Base-by-base conservation (phyloP, 92 coral and sea anemone species). In the Ricordea florida region DNA sequence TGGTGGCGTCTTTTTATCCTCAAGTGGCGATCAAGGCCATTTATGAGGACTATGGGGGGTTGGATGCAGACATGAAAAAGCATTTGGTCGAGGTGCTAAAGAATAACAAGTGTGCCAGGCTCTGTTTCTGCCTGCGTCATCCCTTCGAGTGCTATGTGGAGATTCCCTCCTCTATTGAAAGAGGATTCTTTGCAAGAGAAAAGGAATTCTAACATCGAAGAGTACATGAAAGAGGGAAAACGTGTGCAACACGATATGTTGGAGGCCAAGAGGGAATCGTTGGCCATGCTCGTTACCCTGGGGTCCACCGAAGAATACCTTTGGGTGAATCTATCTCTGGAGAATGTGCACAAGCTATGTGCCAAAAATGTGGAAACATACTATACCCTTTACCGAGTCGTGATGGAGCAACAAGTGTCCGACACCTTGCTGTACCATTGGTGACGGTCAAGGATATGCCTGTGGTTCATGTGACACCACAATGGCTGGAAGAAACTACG, bases 281-380 rank as follows among this genome's bases (percentile, higher is more conserved):
- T n/a, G n/a, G n/a, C n/a, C n/a, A n/a, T n/a, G n/a, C n/a, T n/a
- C n/a, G n/a, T n/a, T n/a, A n/a, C n/a, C n/a, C n/a, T n/a, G n/a
- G n/a, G n/a, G n/a, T n/a, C n/a, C n/a, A n/a, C n/a, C 1, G 31
- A 74, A 3, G 24, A 25, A 0, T 72, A 14, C 56, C 56, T 60
- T 14, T 64, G 78, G 14, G 35, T 28, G 2, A 37, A 71, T 1
- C 34, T 71, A 55, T 13, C n/a, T 22, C 14, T 71, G 4, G 78
- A 66, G 27, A 66, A 71, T 53, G 63, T 71, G 32, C 35, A 74
- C 46, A 59, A 32, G 34, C 62, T 74, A 9, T 17, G 29, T 26
- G 10, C 43, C n/a, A 74, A 74, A 27, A 69, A 74, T 25, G 80
- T 74, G 10, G 80, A 74, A 30, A 74, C 29, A 29, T 74, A 72